phyloP scores from a whole-genome alignment of 2,797 vertebrate species.

The Silurus aristotelis region DNA sequence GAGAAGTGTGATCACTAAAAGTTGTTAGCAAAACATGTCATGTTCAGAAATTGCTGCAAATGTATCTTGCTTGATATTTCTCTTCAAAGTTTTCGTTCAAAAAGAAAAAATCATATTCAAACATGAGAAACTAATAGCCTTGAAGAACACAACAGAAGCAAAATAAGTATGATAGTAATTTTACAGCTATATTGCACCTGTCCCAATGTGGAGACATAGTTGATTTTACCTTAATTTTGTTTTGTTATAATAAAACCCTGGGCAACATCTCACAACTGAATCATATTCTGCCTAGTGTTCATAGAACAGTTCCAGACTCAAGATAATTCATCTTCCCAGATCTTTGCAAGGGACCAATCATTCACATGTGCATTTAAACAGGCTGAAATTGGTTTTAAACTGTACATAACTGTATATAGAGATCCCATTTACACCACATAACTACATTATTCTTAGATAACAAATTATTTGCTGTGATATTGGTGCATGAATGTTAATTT shows the following conservation, averaged over 20 bases:
- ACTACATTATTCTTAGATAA: neutral
- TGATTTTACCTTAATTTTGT: slow-evolving; percentile 29
- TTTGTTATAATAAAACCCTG: slow-evolving; percentile 18
- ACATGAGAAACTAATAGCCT: slow-evolving; percentile 1
- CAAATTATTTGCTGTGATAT: neutral
- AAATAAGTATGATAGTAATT: slow-evolving; percentile 22
- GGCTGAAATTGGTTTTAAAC: neutral
- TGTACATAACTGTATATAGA: neutral
- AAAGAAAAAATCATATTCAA: neutral
- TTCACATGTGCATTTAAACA: neutral
- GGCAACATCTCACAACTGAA: slow-evolving; percentile 13
- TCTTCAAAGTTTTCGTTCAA: neutral
- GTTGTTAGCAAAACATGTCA: neutral
- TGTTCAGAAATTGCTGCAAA: neutral
- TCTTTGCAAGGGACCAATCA: neutral
- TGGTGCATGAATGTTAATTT: neutral
- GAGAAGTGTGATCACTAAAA: too few species aligned
- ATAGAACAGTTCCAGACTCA: neutral
- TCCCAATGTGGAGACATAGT: neutral
- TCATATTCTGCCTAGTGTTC: neutral
- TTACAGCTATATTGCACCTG: slow-evolving; percentile 27
- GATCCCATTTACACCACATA: neutral
- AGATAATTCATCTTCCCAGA: neutral
- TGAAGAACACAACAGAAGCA: neutral
- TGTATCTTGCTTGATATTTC: neutral